Percentiles rank a stretch among this genome's conserved stretches.
phyloP scores from a whole-genome alignment of 2,888 invertebrate species.

The Nemotelus pantherinus region DNA sequence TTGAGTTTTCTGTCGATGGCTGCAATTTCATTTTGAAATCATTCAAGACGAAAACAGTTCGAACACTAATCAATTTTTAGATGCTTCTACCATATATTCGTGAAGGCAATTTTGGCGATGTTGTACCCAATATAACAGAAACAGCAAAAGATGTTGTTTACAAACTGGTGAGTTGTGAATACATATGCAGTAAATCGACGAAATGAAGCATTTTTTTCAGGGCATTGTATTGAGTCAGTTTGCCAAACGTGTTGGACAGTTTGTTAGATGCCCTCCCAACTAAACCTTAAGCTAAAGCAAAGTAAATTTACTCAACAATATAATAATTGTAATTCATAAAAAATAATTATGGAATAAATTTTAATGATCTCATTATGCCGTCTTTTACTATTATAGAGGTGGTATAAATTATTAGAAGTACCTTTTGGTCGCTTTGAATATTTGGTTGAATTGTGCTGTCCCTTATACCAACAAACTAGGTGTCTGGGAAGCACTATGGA shows the following conservation, averaged over 20 bases:
- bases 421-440: too few species aligned
- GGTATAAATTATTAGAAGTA: too few species aligned
- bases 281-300: not conserved
- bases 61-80: not conserved
- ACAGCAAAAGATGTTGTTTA: constrained; percentile 16
- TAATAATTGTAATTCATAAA: too few species aligned
- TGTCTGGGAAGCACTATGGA: too few species aligned
- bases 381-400: too few species aligned
- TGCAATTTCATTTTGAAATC: too few species aligned
- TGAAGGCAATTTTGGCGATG: constrained; percentile 17
- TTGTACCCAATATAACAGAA: constrained; percentile 22
- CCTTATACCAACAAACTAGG: too few species aligned
- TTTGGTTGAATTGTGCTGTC: too few species aligned
- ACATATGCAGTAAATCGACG: not conserved
- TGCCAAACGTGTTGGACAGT: constrained; percentile 39
- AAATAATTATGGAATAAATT: too few species aligned
- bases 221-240: constrained; percentile 28
- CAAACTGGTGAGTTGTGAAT: constrained; percentile 29
- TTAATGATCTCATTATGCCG: too few species aligned
- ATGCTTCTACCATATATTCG: constrained; percentile 26
- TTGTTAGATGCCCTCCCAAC: constrained; percentile 16
- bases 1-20: too few species aligned
- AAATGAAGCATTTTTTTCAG: constrained; percentile 29
- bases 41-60: too few species aligned
- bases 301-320: not conserved